These are phyloP conservation scores for Malacoctenus gilli DNA, from an alignment of 2,797 vertebrate species.

Conservation along the genomic window DNA sequence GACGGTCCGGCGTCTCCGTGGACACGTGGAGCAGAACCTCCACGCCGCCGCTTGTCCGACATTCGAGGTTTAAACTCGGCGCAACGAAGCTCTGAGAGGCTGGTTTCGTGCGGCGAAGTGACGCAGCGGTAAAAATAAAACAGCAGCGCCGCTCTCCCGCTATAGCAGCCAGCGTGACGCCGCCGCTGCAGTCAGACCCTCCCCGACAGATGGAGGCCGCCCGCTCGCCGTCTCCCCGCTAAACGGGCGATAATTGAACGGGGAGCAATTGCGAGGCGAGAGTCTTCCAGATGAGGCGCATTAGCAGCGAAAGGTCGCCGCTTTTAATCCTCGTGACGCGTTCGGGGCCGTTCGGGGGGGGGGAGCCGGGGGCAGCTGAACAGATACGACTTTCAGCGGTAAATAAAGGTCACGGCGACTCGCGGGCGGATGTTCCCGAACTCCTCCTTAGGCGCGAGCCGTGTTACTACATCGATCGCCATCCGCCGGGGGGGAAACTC, in stretches of 20 bases:
- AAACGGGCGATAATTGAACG: slow-evolving; percentile 45
- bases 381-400: slow-evolving; percentile 40
- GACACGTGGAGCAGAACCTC: no score
- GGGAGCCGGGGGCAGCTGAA: slow-evolving; percentile 33
- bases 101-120: background rate
- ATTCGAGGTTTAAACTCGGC: background rate
- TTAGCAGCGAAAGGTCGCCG: slow-evolving; percentile 24
- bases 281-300: slow-evolving; percentile 35
- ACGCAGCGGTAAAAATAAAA: slow-evolving; percentile 3
- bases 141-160: background rate
- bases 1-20: background rate
- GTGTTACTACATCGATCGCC: background rate
- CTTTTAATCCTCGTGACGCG: slow-evolving; percentile 22
- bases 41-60: no score
- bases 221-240: slow-evolving; percentile 10
- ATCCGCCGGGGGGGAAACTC: background rate
- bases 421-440: slow-evolving; percentile 14
- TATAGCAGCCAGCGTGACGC: slow-evolving; percentile 15
- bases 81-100: background rate
- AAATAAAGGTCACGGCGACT: slow-evolving; percentile 50
- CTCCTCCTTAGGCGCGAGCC: background rate
- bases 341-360: slow-evolving; percentile 33
- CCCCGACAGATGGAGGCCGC: slow-evolving; percentile 17
- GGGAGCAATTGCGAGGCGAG: slow-evolving; percentile 26
- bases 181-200: slow-evolving; percentile 11